Evolutionary conservation across 2,888 invertebrate species (phyloP), one percentile per base, ranked within the genome.

Genomic region (Alloplasta piceator): DNA sequence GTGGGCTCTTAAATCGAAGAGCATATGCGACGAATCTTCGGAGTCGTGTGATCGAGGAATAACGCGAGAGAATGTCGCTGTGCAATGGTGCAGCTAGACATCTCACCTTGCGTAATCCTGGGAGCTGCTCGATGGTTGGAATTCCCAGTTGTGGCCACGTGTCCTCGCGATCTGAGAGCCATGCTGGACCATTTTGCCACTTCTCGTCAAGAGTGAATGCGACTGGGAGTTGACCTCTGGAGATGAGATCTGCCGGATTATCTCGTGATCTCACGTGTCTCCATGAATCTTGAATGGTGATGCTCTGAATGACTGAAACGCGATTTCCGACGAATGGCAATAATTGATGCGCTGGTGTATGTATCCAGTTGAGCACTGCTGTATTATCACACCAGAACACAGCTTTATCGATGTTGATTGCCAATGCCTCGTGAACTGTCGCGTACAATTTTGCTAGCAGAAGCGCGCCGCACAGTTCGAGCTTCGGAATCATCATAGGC

Each of bases 221-320:
- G 5, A 36, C n/a, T 0, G 64, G 64, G 1, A 67, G 12, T 60
- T 80, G 82, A 6, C 84, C 84, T 43, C 82, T 36, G 6, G 84
- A 85, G 4, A 77, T n/a, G 0, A 81, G 41, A 52, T 86, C 85
- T 0, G 85, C 85, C 0, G 84, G 85, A 67, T 86, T 85, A 6
- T 83, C 78, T 5, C 39, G 9, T 0, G 83, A 71, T 5, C 67
- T 52, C 1, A 83, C 78, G 26, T 85, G 82, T 1, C 61, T 36
- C 85, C 84, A 85, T 10, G 58, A 36, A 14, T 9, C 36, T 0
- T 43, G 6, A 2, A 48, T 14, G 6, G 83, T 82, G 1, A 61
- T 6, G 5, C 14, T 10, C 61, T 83, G 84, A 3, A 82, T 81
- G 4, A 67, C 72, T 0, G 77, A 39, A 0, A 84, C 81, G 0